These are phyloP conservation scores for Rhyacophila evoluta DNA, from an alignment of 2,888 invertebrate genomes.

Conservation along the genomic window DNA sequence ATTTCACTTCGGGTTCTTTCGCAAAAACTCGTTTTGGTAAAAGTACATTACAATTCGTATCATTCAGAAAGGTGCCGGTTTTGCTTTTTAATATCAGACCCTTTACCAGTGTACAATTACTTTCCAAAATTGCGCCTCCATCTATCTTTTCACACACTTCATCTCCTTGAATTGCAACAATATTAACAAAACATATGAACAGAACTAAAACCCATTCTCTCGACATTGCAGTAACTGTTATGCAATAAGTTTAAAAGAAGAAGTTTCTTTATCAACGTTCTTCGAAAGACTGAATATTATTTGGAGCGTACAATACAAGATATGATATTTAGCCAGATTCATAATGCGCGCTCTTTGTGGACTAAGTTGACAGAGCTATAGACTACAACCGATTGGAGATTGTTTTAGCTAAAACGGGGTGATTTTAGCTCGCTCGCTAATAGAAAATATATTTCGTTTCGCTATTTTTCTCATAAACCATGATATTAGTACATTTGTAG, in stretches of 20 bases:
- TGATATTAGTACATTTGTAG: too few relatives aligned
- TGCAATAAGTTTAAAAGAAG: neutral
- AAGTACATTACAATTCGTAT: constrained; percentile 67
- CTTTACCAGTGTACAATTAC: constrained; percentile 61
- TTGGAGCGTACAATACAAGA: neutral
- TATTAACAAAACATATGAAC: constrained; percentile 61
- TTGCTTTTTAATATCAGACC: constrained; percentile 65
- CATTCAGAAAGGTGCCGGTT: constrained; percentile 66
- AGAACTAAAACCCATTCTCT: constrained; percentile 11
- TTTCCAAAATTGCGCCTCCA: constrained; percentile 63
- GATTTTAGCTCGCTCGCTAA: neutral
- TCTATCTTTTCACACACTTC: constrained; percentile 57
- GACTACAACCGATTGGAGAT: neutral
- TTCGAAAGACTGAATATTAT: constrained; percentile 3
- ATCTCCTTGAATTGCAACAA: constrained; percentile 59
- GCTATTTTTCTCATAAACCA: too few relatives aligned
- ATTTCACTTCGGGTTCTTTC: constrained; percentile 61
- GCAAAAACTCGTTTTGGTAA: constrained; percentile 66
- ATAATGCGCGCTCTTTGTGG: constrained; percentile 1
- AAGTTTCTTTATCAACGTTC: constrained; percentile 9
- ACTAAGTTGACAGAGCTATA: neutral
- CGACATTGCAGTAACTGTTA: neutral
- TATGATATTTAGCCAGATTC: neutral
- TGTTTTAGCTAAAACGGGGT: too few relatives aligned
- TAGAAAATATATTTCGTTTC: too few relatives aligned